These are phyloP conservation scores for Rhabdornis inornatus DNA, from an alignment of 2,113 vertebrate genomes.

Conservation along the genomic window DNA sequence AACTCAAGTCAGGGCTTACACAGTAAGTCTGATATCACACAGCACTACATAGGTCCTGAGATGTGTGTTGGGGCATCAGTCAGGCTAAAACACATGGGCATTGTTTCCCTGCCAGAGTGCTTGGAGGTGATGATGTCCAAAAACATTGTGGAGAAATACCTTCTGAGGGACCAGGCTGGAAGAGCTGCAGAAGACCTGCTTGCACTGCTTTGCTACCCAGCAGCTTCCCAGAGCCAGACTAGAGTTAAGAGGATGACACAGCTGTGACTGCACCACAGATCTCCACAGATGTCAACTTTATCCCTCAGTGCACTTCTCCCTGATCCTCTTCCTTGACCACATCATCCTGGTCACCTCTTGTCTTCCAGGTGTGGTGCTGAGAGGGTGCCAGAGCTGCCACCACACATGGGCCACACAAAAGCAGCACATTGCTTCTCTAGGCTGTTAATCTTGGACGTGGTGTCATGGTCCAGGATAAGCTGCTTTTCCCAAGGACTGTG, in stretches of 20 bases:
- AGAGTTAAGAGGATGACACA: not conserved
- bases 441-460: not conserved
- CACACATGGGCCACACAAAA: fast-evolving
- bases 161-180: not conserved
- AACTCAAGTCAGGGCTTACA: fast-evolving
- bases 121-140: not conserved
- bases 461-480: not conserved
- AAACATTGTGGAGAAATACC: not conserved
- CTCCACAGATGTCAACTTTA: not conserved
- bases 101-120: not conserved
- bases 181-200: not conserved
- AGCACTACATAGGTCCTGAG: not conserved
- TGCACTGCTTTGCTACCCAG: not conserved
- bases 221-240: not conserved
- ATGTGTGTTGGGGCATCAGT: not conserved
- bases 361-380: not conserved
- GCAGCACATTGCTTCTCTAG: not conserved
- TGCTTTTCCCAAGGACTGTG: not conserved
- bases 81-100: fast-evolving
- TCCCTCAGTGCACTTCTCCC: not conserved
- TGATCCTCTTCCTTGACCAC: not conserved
- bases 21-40: not conserved
- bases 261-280: not conserved
- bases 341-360: not conserved
- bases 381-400: not conserved